Evolutionary conservation across 1,140 invertebrate genomes (phyloP).

Genomic region (Euglossa dilemma): DNA sequence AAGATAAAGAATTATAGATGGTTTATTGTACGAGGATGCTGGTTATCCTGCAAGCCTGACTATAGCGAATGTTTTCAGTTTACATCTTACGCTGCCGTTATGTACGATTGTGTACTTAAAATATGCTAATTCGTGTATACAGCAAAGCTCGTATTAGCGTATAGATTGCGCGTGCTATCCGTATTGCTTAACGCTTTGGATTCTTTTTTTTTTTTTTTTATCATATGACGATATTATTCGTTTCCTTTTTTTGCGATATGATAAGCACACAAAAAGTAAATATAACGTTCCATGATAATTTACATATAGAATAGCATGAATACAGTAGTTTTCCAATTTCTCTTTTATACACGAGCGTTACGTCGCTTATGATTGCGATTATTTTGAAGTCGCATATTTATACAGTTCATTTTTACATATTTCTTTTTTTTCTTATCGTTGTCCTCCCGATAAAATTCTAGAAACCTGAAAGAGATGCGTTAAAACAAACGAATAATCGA

Average conservation of each 20-base stretch:
- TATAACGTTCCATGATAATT: constrained; percentile 71
- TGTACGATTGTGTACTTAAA: constrained; percentile 55
- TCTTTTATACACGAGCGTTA: constrained; percentile 57
- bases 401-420: constrained; percentile 36
- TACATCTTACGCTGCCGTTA: constrained; percentile 43
- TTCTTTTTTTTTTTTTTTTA: constrained; percentile 37
- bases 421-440: constrained; percentile 4
- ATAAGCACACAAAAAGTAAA: constrained; percentile 74
- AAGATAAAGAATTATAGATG: constrained; percentile 8
- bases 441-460: constrained; percentile 15
- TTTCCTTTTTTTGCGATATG: constrained; percentile 74
- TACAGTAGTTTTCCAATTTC: constrained; percentile 54
- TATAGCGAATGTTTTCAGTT: not conserved
- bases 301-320: constrained; percentile 69
- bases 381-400: constrained; percentile 15
- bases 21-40: constrained; percentile 70
- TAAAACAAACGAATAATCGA: constrained; percentile 2
- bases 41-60: constrained; percentile 55
- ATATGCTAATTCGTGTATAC: constrained; percentile 69
- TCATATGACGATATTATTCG: constrained; percentile 39
- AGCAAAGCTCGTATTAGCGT: constrained; percentile 74
- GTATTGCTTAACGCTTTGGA: constrained; percentile 47
- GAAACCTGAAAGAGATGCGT: constrained; percentile 25
- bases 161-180: constrained; percentile 66
- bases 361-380: constrained; percentile 34